Evolutionary conservation across 1,140 invertebrate genomes (phyloP), one percentile per base, ranked within the genome.

Genomic region (Neuroterus valhalla): DNA sequence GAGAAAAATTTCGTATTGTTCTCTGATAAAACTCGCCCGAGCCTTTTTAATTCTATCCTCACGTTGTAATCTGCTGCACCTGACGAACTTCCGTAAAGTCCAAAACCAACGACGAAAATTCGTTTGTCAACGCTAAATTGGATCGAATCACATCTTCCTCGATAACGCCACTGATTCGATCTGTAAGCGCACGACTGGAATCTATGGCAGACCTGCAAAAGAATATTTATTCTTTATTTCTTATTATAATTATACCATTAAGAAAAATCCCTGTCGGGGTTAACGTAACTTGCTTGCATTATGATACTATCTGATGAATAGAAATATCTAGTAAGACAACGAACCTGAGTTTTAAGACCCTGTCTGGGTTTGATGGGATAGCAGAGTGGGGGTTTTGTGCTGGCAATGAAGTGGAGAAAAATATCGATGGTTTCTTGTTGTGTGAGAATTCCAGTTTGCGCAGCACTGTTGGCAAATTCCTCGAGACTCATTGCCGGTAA

Each of bases 141-240:
- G 83, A 98, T 98, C 43, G 95, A 96, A 84, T 98, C 97, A 85
- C 96, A 97, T 55, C 96, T 92, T 14, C 96, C 96, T 82, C 97
- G 91, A 85, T 98, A 98, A 44, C 96, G 92, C 96, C 97, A 98
- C 83, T 99, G 98, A 87, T 98, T 99, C 83, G 96, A 97, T 79
- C 98, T 93, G 87, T 98, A 98, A 3, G 97, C 98, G 84, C 96
- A 98, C 1, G 97, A 98, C 87, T 98, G 96, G 87, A 99, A 99
- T 86, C 98, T 92, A 87, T 98, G 97, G 84, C 97, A 98, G 14
- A 97, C 94, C 94, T 95, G 88, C 26, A 72, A 82, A 82, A 66
- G 31, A 38, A 38, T 38, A 8, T 38, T 38, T 10, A 38, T 38
- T 38, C 6, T n/a, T n/a, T n/a, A n/a, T n/a, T n/a, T n/a, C n/a